Evolutionary conservation across 2,888 invertebrate species (phyloP).

Genomic region (Volucella inanis): DNA sequence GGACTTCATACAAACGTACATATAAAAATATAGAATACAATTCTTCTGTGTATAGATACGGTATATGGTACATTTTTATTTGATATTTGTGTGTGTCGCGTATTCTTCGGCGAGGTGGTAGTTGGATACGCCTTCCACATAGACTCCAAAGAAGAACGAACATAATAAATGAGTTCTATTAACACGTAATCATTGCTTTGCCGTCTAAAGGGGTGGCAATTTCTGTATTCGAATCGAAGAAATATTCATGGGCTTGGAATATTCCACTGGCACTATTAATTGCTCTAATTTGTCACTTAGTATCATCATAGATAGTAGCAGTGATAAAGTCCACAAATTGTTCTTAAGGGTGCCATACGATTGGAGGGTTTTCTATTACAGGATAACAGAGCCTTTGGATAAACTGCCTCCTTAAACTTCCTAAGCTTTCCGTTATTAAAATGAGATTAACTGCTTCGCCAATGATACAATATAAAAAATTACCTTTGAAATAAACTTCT

Average conservation of each 20-base stretch:
- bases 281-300: constrained; percentile 71
- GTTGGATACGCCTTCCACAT: constrained; percentile 3
- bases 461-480: constrained; percentile 66
- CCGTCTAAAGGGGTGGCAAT: constrained; percentile 22
- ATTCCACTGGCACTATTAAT: constrained; percentile 72
- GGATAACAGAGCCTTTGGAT: constrained; percentile 65
- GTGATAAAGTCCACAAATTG: constrained; percentile 70
- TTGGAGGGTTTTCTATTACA: constrained; percentile 64
- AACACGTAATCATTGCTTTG: constrained; percentile 65
- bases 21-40: constrained; percentile 5
- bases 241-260: constrained; percentile 66
- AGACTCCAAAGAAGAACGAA: constrained; percentile 23
- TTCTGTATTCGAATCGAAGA: constrained; percentile 16
- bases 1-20: not conserved
- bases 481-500: constrained; percentile 63
- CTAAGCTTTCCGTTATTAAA: constrained; percentile 67
- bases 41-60: not conserved
- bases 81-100: constrained; percentile 9
- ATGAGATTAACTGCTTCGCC: constrained; percentile 66
- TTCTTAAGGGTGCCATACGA: constrained; percentile 36
- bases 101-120: constrained; percentile 1
- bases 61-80: constrained; percentile 28
- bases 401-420: constrained; percentile 60
- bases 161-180: constrained; percentile 61
- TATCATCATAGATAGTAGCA: constrained; percentile 58